Conservation (phyloP, 2,797 vertebrate species). For the Carapus acus region DNA sequence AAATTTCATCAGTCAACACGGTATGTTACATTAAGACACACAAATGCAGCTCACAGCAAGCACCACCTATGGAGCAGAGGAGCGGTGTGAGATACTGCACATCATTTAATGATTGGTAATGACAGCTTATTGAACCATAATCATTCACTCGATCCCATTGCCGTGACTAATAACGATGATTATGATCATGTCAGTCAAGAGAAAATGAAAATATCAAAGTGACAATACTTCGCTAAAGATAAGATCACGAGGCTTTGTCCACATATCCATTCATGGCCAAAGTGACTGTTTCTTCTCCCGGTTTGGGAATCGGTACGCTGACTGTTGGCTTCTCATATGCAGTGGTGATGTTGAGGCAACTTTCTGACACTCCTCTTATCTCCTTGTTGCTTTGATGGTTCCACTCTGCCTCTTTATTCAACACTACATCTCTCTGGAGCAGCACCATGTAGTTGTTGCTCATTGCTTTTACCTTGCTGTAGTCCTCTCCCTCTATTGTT, state of each 20-base stretch:
- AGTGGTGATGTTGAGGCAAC: constrained; percentile 13
- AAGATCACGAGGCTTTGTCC: constrained; percentile 68
- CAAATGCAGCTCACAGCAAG: background rate
- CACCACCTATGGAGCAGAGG: background rate
- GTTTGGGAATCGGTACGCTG: constrained; percentile 18
- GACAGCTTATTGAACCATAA: constrained; percentile 19
- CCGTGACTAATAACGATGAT: constrained; percentile 14
- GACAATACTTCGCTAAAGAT: background rate
- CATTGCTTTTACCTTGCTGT: constrained; percentile 81
- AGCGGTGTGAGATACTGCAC: background rate
- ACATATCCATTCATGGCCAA: constrained; percentile 77
- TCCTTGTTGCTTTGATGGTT: constrained; percentile 50
- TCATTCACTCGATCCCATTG: constrained; percentile 16
- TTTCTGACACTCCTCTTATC: constrained; percentile 24
- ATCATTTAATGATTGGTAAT: constrained; percentile 14
- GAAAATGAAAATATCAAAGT: background rate
- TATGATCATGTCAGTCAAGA: background rate
- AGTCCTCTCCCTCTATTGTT: constrained; percentile 63
- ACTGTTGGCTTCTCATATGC: constrained; percentile 54
- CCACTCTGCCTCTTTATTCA: constrained; percentile 18
- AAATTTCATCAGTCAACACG: too few species aligned
- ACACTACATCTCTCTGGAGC: constrained; percentile 69
- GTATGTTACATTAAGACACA: constrained; percentile 2
- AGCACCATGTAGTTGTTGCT: constrained; percentile 72
- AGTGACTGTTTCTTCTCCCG: constrained; percentile 43